Base-by-base conservation (phyloP, 2,797 vertebrate genomes). In the Anguilla megastoma region DNA sequence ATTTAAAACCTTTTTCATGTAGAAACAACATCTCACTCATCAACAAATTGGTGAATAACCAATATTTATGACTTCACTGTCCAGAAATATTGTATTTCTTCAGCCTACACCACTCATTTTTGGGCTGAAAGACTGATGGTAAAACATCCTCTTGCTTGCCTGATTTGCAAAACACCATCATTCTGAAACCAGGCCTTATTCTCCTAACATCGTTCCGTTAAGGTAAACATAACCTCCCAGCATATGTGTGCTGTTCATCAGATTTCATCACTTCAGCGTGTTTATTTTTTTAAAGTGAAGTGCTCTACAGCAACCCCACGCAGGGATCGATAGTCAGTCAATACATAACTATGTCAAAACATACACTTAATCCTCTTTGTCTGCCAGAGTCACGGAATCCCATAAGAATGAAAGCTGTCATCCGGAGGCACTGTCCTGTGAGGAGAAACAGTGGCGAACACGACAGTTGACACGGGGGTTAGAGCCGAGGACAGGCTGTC, bases 291-390 rank as follows among this genome's bases (percentile, higher is more conserved):
- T 9, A 80, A 80, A 45, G 36, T 80, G 36, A 82, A 50, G 79
- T 50, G 79, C 79, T 9, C 79, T 48, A 82, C 79, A 50, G 45
- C 79, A 90, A 86, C 89, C 90, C 87, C 27, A 90, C 90, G 84
- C 33, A 85, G 85, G 87, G 86, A 94, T 94, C 93, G 66, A 92
- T 93, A 93, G 82, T 21, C 56, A 91, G 88, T 89, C 91, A 91
- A 93, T 90, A 90, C 69, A 91, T 90, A 88, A 90, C 90, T 89
- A 90, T 89, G 92, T 94, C 88, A 87, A 87, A 89, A 89, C 87
- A 85, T 88, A 88, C 84, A 87, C 88, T 45, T 93, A 93, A 93
- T 93, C 91, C 90, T 90, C 86, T 91, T 89, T 86, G 90, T 90
- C 79, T 89, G 88, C 87, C 88, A 87, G 79, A 48, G 79, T 50